phyloP scores from a whole-genome alignment of 2,797 vertebrate genomes.

The Sebastes melanostomus region DNA sequence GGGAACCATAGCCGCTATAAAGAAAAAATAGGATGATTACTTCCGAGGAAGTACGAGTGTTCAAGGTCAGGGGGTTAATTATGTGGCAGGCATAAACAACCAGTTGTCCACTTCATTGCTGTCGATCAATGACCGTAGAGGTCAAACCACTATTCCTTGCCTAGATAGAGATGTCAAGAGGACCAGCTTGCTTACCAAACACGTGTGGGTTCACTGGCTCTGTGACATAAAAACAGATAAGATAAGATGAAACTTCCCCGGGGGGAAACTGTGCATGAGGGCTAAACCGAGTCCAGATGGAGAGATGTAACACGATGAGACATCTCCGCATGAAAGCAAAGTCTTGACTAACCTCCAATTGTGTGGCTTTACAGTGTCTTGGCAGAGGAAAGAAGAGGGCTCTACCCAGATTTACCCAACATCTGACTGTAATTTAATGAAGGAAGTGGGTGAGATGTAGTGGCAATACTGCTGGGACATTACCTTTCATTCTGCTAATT shows the following conservation, averaged over 20 bases:
- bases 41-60: conserved; percentile 23
- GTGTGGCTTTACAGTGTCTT: conserved; percentile 22
- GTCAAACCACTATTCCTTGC: background rate
- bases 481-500: conserved; percentile 78
- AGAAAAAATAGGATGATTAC: conserved; percentile 37
- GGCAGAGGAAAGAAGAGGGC: conserved; percentile 5
- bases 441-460: conserved; percentile 28
- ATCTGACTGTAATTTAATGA: conserved; percentile 63
- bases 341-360: conserved; percentile 26
- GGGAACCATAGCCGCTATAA: conserved; percentile 4
- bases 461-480: conserved; percentile 56
- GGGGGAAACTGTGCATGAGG: background rate
- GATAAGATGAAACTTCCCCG: conserved; percentile 1
- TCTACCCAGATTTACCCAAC: conserved; percentile 29
- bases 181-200: conserved; percentile 23
- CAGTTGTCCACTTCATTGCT: conserved; percentile 24
- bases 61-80: conserved; percentile 61
- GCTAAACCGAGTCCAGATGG: conserved; percentile 40
- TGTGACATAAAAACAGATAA: conserved; percentile 14
- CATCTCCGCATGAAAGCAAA: conserved; percentile 31
- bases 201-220: background rate
- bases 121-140: conserved; percentile 23
- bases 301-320: conserved; percentile 20
- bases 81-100: conserved; percentile 57
- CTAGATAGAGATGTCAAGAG: conserved; percentile 24